Evolutionary conservation across 1,140 invertebrate species (phyloP).

Genomic region (Diprion similis): DNA sequence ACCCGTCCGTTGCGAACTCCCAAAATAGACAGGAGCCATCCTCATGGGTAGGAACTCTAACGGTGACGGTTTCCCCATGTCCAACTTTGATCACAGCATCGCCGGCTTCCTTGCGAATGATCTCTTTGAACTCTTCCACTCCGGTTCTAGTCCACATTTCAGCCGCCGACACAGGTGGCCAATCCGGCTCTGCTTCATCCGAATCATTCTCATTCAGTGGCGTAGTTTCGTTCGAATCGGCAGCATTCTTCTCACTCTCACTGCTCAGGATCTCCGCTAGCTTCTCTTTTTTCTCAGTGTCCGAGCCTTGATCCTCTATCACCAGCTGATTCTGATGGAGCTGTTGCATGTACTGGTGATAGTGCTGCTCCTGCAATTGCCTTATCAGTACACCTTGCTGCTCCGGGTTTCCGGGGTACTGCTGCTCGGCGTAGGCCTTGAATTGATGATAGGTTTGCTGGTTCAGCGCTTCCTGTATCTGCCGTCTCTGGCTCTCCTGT

Average conservation of each 20-base stretch:
- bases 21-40: slow-evolving; percentile 96
- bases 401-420: slow-evolving; percentile 91
- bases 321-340: slow-evolving; percentile 72
- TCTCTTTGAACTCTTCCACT: slow-evolving; percentile 90
- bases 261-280: slow-evolving; percentile 18
- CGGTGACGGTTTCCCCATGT: slow-evolving; percentile 97
- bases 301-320: slow-evolving; percentile 61
- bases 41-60: slow-evolving; percentile 95
- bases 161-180: slow-evolving; percentile 73
- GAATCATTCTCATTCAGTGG: slow-evolving; percentile 48
- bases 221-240: slow-evolving; percentile 32
- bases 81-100: slow-evolving; percentile 96
- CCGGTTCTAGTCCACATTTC: slow-evolving; percentile 96
- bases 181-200: slow-evolving; percentile 57
- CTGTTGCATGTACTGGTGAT: slow-evolving; percentile 97
- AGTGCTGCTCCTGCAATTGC: slow-evolving; percentile 96
- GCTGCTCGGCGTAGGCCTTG: slow-evolving; percentile 92
- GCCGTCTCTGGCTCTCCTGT: slow-evolving; percentile 71
- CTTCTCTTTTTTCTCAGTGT: slow-evolving; percentile 38
- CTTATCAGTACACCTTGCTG: slow-evolving; percentile 92
- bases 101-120: slow-evolving; percentile 86
- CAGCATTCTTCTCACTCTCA: slow-evolving; percentile 24
- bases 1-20: slow-evolving; percentile 99
- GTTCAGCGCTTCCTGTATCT: slow-evolving; percentile 96
- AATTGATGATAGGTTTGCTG: slow-evolving; percentile 96